Evolutionary conservation across 2,113 vertebrate genomes (phyloP).

Genomic region (Pygoscelis adeliae): DNA sequence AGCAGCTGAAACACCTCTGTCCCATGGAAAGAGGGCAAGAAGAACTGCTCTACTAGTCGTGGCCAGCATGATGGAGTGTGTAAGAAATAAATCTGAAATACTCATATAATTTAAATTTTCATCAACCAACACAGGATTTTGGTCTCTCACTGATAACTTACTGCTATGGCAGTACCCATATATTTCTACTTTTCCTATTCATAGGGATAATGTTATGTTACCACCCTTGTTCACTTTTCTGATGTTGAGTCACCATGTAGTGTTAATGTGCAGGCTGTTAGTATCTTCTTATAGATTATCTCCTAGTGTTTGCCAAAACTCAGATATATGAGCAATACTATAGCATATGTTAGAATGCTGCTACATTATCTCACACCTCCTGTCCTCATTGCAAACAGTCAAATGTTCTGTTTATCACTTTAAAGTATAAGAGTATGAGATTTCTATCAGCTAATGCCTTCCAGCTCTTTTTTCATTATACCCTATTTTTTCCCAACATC

Average conservation of each 20-base stretch:
- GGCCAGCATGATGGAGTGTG: background rate
- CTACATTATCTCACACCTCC: slow-evolving; percentile 35
- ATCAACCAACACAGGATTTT: background rate
- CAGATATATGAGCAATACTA: slow-evolving; percentile 37
- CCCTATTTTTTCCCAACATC: background rate
- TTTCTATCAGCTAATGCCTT: slow-evolving; percentile 40
- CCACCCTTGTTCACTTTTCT: background rate
- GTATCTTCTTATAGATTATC: slow-evolving; percentile 3
- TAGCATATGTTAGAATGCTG: slow-evolving; percentile 49
- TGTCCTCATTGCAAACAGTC: slow-evolving; percentile 35
- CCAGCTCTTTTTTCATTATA: slow-evolving; percentile 8
- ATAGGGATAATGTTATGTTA: background rate
- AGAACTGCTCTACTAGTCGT: background rate
- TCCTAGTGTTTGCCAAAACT: slow-evolving; percentile 18
- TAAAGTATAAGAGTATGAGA: background rate
- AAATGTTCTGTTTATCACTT: slow-evolving; percentile 39
- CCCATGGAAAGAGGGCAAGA: background rate
- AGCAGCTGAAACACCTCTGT: background rate
- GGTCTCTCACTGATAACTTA: background rate
- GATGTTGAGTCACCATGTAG: background rate
- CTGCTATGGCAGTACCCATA: accelerated
- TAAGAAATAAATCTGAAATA: background rate
- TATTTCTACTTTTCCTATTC: background rate
- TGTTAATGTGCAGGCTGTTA: background rate
- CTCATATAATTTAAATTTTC: background rate